phyloP scores from a whole-genome alignment of 2,797 vertebrate genomes.

The Picus viridis region DNA sequence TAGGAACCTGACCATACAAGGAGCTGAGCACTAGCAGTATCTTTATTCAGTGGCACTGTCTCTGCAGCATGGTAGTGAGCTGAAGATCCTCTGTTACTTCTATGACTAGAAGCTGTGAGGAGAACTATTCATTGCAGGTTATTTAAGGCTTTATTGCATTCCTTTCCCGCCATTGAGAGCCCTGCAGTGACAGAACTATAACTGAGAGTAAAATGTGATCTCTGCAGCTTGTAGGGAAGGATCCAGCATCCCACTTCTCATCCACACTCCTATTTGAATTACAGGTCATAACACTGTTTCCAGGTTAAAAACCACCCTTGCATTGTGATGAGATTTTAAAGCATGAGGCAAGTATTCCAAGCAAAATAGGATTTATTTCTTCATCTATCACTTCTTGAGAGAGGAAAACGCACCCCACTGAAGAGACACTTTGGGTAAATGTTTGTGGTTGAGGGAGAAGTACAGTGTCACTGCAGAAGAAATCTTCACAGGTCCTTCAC shows the following conservation, averaged over 20 bases:
- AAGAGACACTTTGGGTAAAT: not conserved
- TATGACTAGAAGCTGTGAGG: rapidly evolving
- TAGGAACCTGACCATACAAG: rapidly evolving
- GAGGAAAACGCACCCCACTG: not conserved
- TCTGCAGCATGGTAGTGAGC: not conserved
- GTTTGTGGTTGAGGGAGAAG: not conserved
- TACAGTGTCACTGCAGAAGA: not conserved
- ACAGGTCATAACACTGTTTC: not conserved
- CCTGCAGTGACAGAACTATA: not conserved
- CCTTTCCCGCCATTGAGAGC: not conserved
- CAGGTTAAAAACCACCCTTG: not conserved
- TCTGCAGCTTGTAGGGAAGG: not conserved
- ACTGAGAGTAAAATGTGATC: not conserved
- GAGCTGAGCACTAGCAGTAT: not conserved
- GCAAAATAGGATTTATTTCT: not conserved
- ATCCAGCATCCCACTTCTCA: not conserved
- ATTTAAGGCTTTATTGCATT: not conserved
- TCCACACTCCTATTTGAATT: rapidly evolving
- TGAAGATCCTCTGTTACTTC: not conserved
- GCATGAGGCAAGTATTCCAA: not conserved
- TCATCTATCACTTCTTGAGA: not conserved
- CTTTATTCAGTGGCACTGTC: not conserved
- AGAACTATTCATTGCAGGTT: not conserved
- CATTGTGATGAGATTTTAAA: not conserved
- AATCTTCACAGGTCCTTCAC: not conserved